Evolutionary conservation across 2,113 vertebrate genomes (phyloP).

Genomic region (Taxidea taxus): DNA sequence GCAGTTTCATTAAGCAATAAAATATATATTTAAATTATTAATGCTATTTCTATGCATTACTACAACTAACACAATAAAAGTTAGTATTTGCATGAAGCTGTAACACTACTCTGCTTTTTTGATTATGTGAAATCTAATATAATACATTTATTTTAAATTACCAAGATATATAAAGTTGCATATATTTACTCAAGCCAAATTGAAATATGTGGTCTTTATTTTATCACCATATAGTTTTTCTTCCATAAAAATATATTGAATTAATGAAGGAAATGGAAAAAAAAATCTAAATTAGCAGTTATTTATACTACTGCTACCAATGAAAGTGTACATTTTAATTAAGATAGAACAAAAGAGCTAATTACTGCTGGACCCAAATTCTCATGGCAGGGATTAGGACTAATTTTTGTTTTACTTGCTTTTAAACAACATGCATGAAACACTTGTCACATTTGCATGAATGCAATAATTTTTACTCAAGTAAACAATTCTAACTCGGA

Average conservation of each 20-base stretch:
- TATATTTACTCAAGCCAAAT: not conserved
- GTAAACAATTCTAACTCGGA: not conserved
- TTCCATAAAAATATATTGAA: not conserved
- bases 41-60: not conserved
- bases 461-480: not conserved
- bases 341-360: slow-evolving; percentile 42
- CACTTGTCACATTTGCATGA: not conserved
- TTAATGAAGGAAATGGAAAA: slow-evolving; percentile 6
- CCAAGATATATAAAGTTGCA: not conserved
- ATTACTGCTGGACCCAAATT: slow-evolving; percentile 40
- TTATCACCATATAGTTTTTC: not conserved
- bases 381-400: not conserved
- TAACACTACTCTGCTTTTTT: not conserved
- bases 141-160: not conserved
- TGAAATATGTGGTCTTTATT: not conserved
- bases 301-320: not conserved
- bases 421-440: not conserved
- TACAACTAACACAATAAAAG: slow-evolving; percentile 43
- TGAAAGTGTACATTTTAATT: slow-evolving; percentile 47
- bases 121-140: not conserved
- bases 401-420: slow-evolving; percentile 14
- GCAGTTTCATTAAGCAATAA: not conserved
- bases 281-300: not conserved
- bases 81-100: not conserved
- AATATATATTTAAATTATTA: slow-evolving; percentile 35